Percentiles rank a stretch among this genome's conserved stretches.
Evolutionary conservation across 2,888 invertebrate genomes (phyloP).

Genomic region (Gibbula magus): DNA sequence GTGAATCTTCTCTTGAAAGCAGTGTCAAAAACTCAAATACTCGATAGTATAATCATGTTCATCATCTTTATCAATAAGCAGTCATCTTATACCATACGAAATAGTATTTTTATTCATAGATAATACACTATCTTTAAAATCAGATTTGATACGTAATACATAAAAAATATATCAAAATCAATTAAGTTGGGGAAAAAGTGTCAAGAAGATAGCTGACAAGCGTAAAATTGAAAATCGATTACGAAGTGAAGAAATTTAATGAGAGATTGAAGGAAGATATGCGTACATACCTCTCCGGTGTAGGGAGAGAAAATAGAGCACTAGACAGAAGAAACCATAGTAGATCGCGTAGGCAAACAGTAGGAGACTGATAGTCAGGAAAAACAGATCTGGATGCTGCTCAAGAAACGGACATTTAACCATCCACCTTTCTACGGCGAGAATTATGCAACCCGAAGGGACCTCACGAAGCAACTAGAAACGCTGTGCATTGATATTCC

Average conservation of each 20-base stretch:
- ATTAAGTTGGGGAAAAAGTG: not conserved
- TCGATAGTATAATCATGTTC: too few species aligned
- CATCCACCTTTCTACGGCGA: constrained; percentile 39
- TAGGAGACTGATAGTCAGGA: constrained; percentile 49
- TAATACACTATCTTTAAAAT: not conserved
- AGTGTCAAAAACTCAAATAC: too few species aligned
- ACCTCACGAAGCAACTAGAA: not conserved
- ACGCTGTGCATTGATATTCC: too few species aligned
- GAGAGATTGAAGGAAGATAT: not conserved
- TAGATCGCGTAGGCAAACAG: constrained; percentile 55
- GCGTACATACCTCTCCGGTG: constrained; percentile 39
- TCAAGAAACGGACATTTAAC: constrained; percentile 67
- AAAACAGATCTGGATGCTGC: constrained; percentile 64
- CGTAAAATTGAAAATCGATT: too few species aligned
- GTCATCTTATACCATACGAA: too few species aligned
- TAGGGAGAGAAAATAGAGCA: constrained; percentile 51
- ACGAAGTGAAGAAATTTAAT: too few species aligned
- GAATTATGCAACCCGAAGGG: constrained; percentile 8
- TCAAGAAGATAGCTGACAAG: not conserved
- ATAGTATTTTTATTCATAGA: not conserved
- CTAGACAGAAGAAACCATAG: constrained; percentile 59
- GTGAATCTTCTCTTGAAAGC: too few species aligned
- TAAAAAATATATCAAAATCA: not conserved
- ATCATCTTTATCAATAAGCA: not conserved
- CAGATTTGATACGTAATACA: not conserved